Percentiles rank a stretch among this genome's conserved stretches.
phyloP scores from a whole-genome alignment of 2,888 invertebrate species.

The Drosophila pegasa region DNA sequence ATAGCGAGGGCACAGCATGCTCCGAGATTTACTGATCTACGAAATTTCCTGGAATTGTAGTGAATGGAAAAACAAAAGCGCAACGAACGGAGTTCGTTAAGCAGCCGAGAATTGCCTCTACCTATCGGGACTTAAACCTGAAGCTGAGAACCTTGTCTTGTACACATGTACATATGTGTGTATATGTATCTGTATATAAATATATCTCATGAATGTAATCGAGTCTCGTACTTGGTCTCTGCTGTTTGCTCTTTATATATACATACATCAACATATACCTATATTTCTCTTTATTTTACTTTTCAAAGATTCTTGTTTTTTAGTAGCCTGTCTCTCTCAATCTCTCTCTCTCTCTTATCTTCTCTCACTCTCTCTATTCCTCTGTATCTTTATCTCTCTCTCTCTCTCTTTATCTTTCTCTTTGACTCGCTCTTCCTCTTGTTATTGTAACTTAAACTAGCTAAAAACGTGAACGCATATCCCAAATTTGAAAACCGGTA shows the following conservation, averaged over 20 bases:
- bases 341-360: constrained; percentile 7
- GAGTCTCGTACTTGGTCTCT: constrained; percentile 63
- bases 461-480: constrained; percentile 74
- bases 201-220: constrained; percentile 69
- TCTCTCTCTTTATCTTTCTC: constrained; percentile 1
- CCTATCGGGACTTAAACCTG: constrained; percentile 59
- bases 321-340: constrained; percentile 39
- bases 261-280: background rate
- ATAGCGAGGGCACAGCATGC: constrained; percentile 8
- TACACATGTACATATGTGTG: background rate
- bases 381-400: constrained; percentile 16
- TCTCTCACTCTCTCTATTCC: constrained; percentile 9
- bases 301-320: constrained; percentile 57
- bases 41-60: constrained; percentile 76
- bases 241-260: constrained; percentile 46
- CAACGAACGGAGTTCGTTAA: constrained; percentile 52
- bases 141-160: constrained; percentile 39
- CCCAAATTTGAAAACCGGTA: constrained; percentile 81
- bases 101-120: constrained; percentile 50
- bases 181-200: background rate
- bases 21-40: constrained; percentile 78
- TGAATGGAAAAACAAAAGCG: constrained; percentile 81
- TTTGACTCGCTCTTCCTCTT: constrained; percentile 22
- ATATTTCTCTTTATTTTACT: constrained; percentile 8
- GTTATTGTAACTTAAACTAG: constrained; percentile 79